phyloP scores from a whole-genome alignment of 2,113 vertebrate genomes.

The Microtus pennsylvanicus region DNA sequence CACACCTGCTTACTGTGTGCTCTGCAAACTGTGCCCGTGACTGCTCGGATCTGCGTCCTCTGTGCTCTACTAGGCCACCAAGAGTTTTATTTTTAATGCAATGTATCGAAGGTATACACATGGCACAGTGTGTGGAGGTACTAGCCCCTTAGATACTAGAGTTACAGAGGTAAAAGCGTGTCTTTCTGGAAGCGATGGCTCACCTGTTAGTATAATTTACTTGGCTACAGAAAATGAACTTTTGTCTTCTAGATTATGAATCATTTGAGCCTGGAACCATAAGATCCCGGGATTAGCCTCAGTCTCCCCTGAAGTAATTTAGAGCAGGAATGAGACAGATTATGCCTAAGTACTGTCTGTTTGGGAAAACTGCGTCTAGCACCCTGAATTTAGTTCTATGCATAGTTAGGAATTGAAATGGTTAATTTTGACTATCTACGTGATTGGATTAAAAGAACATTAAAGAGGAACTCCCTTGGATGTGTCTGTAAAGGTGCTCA shows the following conservation, averaged over 20 bases:
- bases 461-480: neutral
- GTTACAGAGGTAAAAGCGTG: neutral
- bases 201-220: neutral
- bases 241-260: constrained; percentile 20
- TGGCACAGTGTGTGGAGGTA: neutral
- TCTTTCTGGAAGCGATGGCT: neutral
- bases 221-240: neutral
- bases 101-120: neutral
- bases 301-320: constrained; percentile 21
- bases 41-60: too few species aligned
- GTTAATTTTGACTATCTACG: neutral
- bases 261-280: neutral
- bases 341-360: neutral
- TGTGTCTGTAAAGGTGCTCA: neutral
- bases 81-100: neutral
- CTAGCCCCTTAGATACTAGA: neutral
- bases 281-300: constrained; percentile 10
- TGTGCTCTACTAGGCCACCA: too few species aligned
- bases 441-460: neutral
- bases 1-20: too few species aligned
- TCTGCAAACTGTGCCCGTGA: too few species aligned
- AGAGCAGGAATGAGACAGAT: constrained; percentile 14
- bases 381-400: neutral
- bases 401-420: neutral
- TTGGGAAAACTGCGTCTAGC: constrained; percentile 26